Percentiles rank a stretch among this genome's conserved stretches.
Evolutionary conservation across 1,140 invertebrate species (phyloP).

Genomic region (Cecropterus lyciades): DNA sequence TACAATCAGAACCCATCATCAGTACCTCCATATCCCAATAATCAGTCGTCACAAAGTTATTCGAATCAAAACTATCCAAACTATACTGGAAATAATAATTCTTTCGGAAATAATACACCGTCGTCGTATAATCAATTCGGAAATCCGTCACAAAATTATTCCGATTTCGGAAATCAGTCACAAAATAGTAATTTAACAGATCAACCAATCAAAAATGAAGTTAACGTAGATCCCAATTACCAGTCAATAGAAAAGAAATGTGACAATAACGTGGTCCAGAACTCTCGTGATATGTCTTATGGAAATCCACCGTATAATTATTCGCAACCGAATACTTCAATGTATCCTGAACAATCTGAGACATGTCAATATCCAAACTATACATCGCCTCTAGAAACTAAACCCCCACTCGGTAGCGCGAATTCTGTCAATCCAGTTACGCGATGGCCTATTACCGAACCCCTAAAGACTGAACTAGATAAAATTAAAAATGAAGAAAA

Average conservation of each 20-base stretch:
- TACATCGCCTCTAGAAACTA: conserved; percentile 63
- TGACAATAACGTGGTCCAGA: conserved; percentile 50
- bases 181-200: conserved; percentile 42
- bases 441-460: conserved; percentile 71
- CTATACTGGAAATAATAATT: conserved; percentile 51
- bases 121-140: conserved; percentile 66
- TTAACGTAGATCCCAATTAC: conserved; percentile 50
- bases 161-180: conserved; percentile 55
- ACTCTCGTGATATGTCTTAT: conserved; percentile 43
- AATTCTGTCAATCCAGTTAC: conserved; percentile 69
- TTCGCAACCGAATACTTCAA: conserved; percentile 53
- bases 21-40: conserved; percentile 50
- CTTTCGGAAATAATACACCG: conserved; percentile 53
- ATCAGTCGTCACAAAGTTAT: conserved; percentile 51
- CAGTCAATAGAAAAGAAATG: conserved; percentile 50
- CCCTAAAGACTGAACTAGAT: conserved; percentile 74
- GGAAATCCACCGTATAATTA: conserved; percentile 53
- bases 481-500: conserved; percentile 78
- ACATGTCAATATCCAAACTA: conserved; percentile 56
- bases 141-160: conserved; percentile 65
- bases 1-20: conserved; percentile 64
- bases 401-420: conserved; percentile 66
- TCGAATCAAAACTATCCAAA: conserved; percentile 39
- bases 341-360: conserved; percentile 51
- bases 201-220: conserved; percentile 55